Conservation (phyloP, 2,888 invertebrate genomes). For the Campoplex capitator region DNA sequence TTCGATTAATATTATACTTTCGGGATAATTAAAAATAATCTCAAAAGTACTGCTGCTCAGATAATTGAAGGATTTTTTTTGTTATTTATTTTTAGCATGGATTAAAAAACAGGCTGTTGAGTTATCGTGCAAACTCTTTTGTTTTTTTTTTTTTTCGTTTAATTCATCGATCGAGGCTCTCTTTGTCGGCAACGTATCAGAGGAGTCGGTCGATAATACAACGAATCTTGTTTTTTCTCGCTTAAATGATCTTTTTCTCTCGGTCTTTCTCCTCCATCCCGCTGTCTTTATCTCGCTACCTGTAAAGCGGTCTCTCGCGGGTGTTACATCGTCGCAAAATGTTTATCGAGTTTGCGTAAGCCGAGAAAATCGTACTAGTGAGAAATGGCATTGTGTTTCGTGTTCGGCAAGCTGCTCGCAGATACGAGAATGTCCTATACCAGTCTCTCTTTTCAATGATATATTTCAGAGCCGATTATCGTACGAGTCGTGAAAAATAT, state of each 20-base stretch:
- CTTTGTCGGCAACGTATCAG: conserved; percentile 54
- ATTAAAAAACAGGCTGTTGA: not conserved
- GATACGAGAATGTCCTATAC: conserved; percentile 15
- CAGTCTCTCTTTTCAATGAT: not conserved
- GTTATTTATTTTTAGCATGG: too few species aligned
- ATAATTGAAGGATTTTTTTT: not conserved
- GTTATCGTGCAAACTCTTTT: not conserved
- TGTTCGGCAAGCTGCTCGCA: not conserved
- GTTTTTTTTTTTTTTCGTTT: not conserved
- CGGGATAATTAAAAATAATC: not conserved
- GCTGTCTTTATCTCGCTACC: conserved; percentile 28
- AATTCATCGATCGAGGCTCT: conserved; percentile 23
- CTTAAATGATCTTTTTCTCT: conserved; percentile 11
- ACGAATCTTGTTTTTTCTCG: conserved; percentile 37
- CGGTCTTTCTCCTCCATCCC: not conserved
- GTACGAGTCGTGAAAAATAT: not conserved
- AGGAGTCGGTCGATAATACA: conserved; percentile 20
- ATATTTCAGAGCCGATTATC: conserved; percentile 21
- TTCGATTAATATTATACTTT: not conserved
- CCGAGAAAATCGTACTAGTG: not conserved
- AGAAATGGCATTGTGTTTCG: conserved; percentile 27
- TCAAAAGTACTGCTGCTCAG: not conserved
- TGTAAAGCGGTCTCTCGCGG: conserved; percentile 23
- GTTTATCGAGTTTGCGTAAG: conserved; percentile 33
- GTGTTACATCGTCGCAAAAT: conserved; percentile 40